Percentiles rank a stretch among this genome's conserved stretches.
Conservation (phyloP, 2,113 vertebrate genomes). For the human region DNA sequence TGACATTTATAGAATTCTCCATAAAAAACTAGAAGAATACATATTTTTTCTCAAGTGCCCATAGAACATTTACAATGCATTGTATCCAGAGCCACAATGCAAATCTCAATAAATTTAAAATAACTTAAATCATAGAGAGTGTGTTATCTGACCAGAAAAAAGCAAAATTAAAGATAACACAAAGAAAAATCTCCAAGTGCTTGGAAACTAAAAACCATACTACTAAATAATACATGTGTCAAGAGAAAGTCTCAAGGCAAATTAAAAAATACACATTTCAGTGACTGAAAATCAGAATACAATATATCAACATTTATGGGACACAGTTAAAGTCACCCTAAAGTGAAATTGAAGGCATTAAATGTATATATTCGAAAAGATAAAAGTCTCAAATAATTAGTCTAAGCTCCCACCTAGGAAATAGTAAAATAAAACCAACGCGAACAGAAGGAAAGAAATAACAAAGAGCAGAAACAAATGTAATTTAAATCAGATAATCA, state of each 20-base stretch:
- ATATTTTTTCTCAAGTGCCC: background rate
- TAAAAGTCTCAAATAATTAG: background rate
- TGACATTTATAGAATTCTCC: background rate
- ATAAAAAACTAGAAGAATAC: background rate
- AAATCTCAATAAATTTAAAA: background rate
- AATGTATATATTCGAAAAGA: background rate
- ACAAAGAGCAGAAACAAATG: background rate
- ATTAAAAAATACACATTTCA: background rate
- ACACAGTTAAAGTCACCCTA: background rate
- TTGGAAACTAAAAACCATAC: background rate
- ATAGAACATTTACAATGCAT: background rate
- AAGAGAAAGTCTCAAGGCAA: background rate
- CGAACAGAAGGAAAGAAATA: background rate
- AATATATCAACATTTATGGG: background rate
- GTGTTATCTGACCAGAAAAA: background rate
- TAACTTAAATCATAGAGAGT: background rate
- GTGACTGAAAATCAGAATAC: background rate
- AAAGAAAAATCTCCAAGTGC: background rate
- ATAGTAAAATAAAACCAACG: background rate
- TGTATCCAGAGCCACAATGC: background rate
- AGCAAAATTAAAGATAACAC: background rate
- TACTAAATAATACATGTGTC: background rate
- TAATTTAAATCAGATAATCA: constrained; percentile 33
- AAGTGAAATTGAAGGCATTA: background rate
- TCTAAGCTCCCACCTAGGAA: background rate